Evolutionary conservation across 2,113 vertebrate species (phyloP).

Genomic region (Cochlearius cochlearius): DNA sequence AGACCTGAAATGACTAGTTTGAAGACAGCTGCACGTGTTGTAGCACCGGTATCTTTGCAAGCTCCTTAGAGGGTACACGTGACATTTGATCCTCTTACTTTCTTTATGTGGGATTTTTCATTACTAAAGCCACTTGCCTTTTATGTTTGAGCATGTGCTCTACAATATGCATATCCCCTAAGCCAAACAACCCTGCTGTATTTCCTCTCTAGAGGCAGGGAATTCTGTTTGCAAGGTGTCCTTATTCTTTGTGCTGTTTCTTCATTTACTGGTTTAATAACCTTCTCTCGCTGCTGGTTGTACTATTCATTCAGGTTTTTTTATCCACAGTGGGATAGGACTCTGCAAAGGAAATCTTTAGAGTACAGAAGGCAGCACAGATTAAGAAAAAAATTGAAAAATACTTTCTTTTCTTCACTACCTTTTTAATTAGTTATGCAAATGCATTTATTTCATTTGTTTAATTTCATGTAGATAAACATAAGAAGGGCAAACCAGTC

Average conservation of each 20-base stretch:
- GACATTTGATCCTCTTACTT: slow-evolving; percentile 21
- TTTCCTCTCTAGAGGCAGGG: slow-evolving; percentile 1
- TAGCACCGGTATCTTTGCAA: neutral
- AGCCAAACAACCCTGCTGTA: neutral
- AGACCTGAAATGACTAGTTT: neutral
- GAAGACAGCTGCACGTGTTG: neutral
- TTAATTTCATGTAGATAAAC: neutral
- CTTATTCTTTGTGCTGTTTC: neutral
- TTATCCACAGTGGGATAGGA: neutral
- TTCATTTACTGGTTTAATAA: slow-evolving; percentile 33
- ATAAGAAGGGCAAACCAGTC: neutral
- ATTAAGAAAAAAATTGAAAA: neutral
- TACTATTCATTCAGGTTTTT: neutral
- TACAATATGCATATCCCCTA: neutral
- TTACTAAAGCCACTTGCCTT: slow-evolving; percentile 16
- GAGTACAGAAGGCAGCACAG: neutral
- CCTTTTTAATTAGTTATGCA: neutral
- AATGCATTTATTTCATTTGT: neutral
- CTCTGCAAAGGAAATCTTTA: neutral
- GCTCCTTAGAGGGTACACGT: neutral
- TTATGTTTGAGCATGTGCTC: neutral
- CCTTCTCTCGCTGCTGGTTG: neutral
- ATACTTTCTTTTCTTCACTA: neutral
- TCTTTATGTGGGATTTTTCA: slow-evolving; percentile 2
- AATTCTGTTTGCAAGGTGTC: slow-evolving; percentile 24